These are phyloP conservation scores for Calephelis perditalis DNA, from an alignment of 2,888 invertebrate genomes.

Conservation along the genomic window DNA sequence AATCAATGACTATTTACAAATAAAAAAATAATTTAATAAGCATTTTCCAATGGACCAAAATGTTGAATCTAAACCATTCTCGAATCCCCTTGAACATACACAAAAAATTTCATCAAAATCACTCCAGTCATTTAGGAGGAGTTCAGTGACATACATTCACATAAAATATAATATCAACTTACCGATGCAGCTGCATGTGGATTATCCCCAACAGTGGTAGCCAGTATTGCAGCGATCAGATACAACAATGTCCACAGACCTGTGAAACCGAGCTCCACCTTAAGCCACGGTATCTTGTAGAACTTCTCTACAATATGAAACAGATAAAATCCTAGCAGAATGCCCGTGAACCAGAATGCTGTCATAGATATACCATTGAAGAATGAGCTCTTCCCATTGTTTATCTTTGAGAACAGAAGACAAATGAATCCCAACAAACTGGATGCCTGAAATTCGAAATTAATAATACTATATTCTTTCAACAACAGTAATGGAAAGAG, in stretches of 20 bases:
- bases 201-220: conserved; percentile 77
- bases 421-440: conserved; percentile 90
- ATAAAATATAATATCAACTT: conserved; percentile 49
- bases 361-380: conserved; percentile 89
- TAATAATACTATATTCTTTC: neutral
- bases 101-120: too few species aligned
- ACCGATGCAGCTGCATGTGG: conserved; percentile 86
- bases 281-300: conserved; percentile 91
- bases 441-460: conserved; percentile 65
- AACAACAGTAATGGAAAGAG: too few species aligned
- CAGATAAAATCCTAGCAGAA: conserved; percentile 87
- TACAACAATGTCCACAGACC: conserved; percentile 85
- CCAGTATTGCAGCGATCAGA: conserved; percentile 85
- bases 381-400: conserved; percentile 81
- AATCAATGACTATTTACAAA: too few species aligned
- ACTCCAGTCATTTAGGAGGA: too few species aligned
- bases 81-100: too few species aligned
- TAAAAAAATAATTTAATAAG: too few species aligned
- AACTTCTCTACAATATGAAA: conserved; percentile 93
- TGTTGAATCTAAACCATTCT: too few species aligned
- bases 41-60: too few species aligned
- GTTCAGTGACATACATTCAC: too few species aligned
- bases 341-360: conserved; percentile 91
- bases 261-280: conserved; percentile 88
- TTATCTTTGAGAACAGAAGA: conserved; percentile 79